Percentiles rank a stretch among this genome's conserved stretches.
phyloP scores from a whole-genome alignment of 1,140 invertebrate genomes.

The Caenorhabditis latens region DNA sequence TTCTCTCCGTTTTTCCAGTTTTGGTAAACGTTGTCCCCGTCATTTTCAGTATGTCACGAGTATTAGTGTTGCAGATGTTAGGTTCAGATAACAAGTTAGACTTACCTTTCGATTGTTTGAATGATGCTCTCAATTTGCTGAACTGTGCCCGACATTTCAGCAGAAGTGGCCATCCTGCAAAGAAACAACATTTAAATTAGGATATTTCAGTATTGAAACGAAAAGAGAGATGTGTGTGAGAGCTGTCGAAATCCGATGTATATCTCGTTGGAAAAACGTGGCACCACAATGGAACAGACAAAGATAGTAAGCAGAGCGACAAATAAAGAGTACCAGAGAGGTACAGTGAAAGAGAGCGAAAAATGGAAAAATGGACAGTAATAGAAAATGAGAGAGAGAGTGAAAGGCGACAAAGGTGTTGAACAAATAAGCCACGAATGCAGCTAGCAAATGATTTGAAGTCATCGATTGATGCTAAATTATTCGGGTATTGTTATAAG shows the following conservation, averaged over 20 bases:
- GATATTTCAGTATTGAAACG: not conserved
- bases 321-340: constrained; percentile 41
- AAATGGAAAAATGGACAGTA: constrained; percentile 33
- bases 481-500: constrained; percentile 48
- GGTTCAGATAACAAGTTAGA: not conserved
- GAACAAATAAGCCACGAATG: constrained; percentile 51
- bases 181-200: not conserved
- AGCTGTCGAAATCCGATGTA: constrained; percentile 18
- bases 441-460: constrained; percentile 50
- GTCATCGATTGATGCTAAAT: constrained; percentile 56
- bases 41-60: not conserved
- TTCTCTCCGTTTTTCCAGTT: not conserved
- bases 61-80: too few species aligned
- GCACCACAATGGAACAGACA: constrained; percentile 40
- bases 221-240: not conserved
- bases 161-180: constrained; percentile 51
- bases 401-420: constrained; percentile 40
- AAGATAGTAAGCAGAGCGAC: constrained; percentile 28
- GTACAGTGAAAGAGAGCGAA: not conserved
- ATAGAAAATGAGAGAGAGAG: constrained; percentile 9
- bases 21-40: not conserved
- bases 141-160: constrained; percentile 53
- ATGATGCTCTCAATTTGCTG: constrained; percentile 53
- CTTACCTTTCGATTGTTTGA: constrained; percentile 49
- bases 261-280: not conserved